Conservation (phyloP, 1,140 invertebrate species). For the Myzus persicae region DNA sequence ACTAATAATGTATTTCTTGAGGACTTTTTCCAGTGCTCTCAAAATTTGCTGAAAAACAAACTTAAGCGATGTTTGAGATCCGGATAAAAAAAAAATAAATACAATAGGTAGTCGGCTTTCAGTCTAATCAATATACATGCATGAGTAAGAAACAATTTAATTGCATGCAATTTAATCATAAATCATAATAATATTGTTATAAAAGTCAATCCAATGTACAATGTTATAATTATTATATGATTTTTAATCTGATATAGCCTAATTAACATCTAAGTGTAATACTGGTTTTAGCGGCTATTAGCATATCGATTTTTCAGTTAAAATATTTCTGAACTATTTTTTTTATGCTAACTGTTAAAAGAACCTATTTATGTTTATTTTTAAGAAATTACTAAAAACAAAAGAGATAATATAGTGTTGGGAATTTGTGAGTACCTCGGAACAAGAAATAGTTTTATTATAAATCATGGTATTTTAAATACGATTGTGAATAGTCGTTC, state of each 20-base stretch:
- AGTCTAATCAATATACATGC: not conserved
- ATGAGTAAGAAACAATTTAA: not conserved
- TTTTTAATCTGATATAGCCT: not conserved
- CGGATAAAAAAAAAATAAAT: not conserved
- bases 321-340: not conserved
- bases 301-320: not conserved
- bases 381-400: not conserved
- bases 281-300: not conserved
- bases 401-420: not conserved
- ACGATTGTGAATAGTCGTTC: not conserved
- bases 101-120: not conserved
- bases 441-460: not conserved
- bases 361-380: not conserved
- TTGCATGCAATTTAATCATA: constrained; percentile 12
- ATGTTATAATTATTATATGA: constrained; percentile 12
- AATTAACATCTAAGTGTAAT: constrained; percentile 18
- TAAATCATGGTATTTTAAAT: not conserved
- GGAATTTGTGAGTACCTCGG: not conserved
- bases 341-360: not conserved
- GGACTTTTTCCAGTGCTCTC: not conserved
- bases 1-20: not conserved
- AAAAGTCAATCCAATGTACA: constrained; percentile 16
- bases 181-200: constrained; percentile 20
- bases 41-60: not conserved
- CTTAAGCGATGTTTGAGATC: not conserved